Evolutionary conservation across 2,888 invertebrate genomes (phyloP), one percentile per base, ranked within the genome.

Genomic region (Amphipoea lucens): DNA sequence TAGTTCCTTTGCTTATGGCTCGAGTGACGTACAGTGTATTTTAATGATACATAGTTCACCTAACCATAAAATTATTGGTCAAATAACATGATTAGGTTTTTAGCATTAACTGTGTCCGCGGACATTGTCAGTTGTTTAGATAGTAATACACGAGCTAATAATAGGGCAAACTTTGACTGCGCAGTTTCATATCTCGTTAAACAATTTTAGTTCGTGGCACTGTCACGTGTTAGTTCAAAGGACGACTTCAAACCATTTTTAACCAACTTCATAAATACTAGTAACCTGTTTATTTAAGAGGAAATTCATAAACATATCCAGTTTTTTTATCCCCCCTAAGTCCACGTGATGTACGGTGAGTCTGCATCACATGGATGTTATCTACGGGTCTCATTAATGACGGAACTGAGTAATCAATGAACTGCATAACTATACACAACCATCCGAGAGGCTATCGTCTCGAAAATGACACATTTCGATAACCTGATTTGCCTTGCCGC

Each of bases 31-130:
- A 57, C 23, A 36, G 17, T n/a, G 40, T 57, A 23, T 54, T 63
- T 40, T 76, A 62, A 57, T 66, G 20, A 17, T 45, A 78, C 51
- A 66, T 66, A 78, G n/a, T 62, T 78, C 42, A 20, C 29, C 4
- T 20, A 75, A 5, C 17, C 29, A 40, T 60, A 42, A 40, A 48
- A 42, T 57, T 9, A n/a, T 65, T 67, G 14, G 9, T 51, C 14
- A 67, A 54, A 67, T 51, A n/a, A 45, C 51, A 62, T 48, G 54
- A 29, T 51, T 42, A 45, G 63, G 77, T 29, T 29, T 17, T 76
- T 76, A 76, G 20, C 40, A 29, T 7, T 45, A 29, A 74, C 62
- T 14, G 40, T 20, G 12, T 40, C 54, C 12, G 2, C 9, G 54
- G 29, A 65, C 7, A n/a, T 51, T 45, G 62, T 29, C 45, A 45